Base-by-base conservation (phyloP, 1,140 invertebrate genomes). In the Aphidius gifuensis region DNA sequence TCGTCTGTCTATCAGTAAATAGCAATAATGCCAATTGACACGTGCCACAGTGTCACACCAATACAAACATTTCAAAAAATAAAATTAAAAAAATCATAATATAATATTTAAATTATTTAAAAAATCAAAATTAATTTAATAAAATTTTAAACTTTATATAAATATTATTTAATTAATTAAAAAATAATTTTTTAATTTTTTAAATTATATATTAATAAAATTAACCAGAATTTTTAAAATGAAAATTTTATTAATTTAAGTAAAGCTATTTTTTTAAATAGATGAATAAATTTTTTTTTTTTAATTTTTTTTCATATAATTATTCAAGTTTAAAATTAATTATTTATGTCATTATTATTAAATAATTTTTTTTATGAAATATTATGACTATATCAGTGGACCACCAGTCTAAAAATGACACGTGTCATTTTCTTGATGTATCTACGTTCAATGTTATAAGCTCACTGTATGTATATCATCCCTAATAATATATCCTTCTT, bases 21-120 rank as follows among this genome's bases (percentile, higher is more conserved):
- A 81, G 78, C 74, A 81, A 81, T 81, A 81, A 81, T 76, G 76
- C 74, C 71, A 79, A 80, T 74, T 71, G 77, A 76, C 77, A 81
- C 78, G 77, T 77, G 78, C 76, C 75, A 71, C 50, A 67, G 66
- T 72, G 72, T 72, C 68, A 67, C 67, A 70, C 74, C 73, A 71
- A 68, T 64, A 66, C 70, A 75, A 73, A 74, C 71, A 74, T 21
- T 9, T n/a, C 39, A 43, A 16, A 43, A 43, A 43, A 42, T 55
- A 38, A 39, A 38, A 44, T 49, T 43, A 8, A 45, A n/a, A 40
- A 38, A 11, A n/a, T 40, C 38, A 9, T 16, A 16, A 16, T 16
- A 32, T 32, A 54, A 44, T 44, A 9, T 44, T 44, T 44, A 11
- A 44, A 11, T 44, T 16, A 16, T 16, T 16, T 16, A 16, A 44